Percentiles rank a stretch among this genome's conserved stretches.
phyloP scores from a whole-genome alignment of 2,113 vertebrate genomes.

The Calypte anna region DNA sequence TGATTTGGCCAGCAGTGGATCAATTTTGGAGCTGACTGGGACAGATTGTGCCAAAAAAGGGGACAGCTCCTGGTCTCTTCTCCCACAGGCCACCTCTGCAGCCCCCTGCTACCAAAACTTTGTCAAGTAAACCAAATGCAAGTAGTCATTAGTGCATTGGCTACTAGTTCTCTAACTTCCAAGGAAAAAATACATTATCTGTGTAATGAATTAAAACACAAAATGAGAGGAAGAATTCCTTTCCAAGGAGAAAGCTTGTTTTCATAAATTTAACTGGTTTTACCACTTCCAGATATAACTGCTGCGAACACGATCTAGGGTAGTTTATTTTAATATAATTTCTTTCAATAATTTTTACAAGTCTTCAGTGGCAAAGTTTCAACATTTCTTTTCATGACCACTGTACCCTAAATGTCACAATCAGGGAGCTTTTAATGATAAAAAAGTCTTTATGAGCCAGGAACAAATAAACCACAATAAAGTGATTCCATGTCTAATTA shows the following conservation, averaged over 20 bases:
- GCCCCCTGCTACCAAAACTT: background rate
- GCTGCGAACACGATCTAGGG: background rate
- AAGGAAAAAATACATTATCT: background rate
- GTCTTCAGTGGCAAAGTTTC: background rate
- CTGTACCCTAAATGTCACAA: background rate
- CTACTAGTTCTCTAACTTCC: background rate
- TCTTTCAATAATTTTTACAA: conserved; percentile 12
- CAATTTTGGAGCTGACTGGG: background rate
- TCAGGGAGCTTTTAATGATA: conserved; percentile 18
- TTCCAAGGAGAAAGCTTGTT: background rate
- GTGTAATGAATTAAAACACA: background rate
- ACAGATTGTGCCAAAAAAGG: background rate
- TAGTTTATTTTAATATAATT: background rate
- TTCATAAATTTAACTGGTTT: background rate
- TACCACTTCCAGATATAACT: background rate
- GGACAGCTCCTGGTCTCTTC: background rate
- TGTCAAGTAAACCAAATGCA: background rate
- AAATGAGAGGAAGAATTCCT: background rate
- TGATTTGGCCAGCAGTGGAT: accelerated
- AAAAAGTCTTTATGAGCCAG: conserved; percentile 25
- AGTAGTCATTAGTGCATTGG: background rate
- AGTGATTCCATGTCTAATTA: conserved; percentile 39
- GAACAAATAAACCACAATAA: conserved; percentile 44
- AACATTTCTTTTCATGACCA: background rate
- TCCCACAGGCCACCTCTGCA: background rate